phyloP scores from a whole-genome alignment of 2,113 vertebrate species.

The Haemorhous mexicanus region DNA sequence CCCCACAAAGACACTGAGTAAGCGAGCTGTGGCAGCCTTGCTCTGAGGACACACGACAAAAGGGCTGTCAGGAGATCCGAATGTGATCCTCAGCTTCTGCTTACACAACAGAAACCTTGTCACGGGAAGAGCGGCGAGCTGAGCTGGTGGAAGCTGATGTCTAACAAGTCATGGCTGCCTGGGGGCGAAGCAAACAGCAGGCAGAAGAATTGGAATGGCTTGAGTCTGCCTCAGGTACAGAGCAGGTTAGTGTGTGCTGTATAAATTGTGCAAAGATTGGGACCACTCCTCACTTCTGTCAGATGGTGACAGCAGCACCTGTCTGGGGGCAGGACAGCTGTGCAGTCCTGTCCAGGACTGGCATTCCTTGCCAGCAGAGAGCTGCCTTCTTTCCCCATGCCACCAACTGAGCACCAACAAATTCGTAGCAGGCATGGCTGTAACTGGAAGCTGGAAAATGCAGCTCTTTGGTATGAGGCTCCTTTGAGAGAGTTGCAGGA shows the following conservation, averaged over 20 bases:
- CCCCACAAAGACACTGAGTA: accelerated
- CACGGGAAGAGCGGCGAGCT: not conserved
- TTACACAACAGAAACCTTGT: not conserved
- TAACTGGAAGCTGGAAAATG: constrained; percentile 1
- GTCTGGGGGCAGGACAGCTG: not conserved
- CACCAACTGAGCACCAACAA: not conserved
- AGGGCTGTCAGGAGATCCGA: accelerated
- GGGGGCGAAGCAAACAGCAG: not conserved
- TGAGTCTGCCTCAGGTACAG: not conserved
- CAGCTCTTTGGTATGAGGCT: constrained; percentile 51
- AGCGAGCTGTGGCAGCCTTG: not conserved
- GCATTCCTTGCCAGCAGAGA: not conserved
- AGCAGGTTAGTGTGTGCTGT: not conserved
- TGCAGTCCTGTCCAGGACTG: not conserved
- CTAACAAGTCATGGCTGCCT: not conserved
- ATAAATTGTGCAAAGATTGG: not conserved
- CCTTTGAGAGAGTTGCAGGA: not conserved
- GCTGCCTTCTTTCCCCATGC: not conserved
- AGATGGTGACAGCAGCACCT: not conserved
- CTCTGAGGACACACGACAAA: accelerated
- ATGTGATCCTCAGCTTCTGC: not conserved
- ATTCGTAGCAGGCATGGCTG: not conserved
- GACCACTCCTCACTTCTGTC: not conserved
- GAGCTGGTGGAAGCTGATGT: not conserved
- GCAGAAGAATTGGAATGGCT: not conserved